phyloP scores from a whole-genome alignment of 1,140 invertebrate species.

The Calephelis virginiensis region DNA sequence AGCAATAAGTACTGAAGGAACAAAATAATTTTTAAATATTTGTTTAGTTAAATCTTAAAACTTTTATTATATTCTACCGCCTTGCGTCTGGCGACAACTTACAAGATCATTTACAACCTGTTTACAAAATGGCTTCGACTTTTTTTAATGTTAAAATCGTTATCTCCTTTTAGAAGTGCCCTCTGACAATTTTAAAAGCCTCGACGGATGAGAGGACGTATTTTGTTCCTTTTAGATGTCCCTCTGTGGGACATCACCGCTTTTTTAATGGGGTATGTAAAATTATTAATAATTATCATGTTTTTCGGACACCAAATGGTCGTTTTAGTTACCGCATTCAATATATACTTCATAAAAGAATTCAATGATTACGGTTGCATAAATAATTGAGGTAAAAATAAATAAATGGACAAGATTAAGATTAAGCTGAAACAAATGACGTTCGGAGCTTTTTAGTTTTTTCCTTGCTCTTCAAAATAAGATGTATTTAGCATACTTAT shows the following conservation, averaged over 20 bases:
- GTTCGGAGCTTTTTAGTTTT: too few species aligned
- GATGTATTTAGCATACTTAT: neutral
- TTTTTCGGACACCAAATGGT: constrained; percentile 27
- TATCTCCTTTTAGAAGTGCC: constrained; percentile 66
- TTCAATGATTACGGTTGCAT: neutral
- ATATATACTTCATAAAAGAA: constrained; percentile 3
- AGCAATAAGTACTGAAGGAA: too few species aligned
- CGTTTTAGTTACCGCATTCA: constrained; percentile 9
- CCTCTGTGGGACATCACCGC: constrained; percentile 29
- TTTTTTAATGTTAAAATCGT: constrained; percentile 60
- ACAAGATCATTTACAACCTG: constrained; percentile 68
- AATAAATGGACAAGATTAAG: neutral
- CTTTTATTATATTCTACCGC: neutral
- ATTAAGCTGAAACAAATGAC: neutral
- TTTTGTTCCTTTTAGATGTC: constrained; percentile 46
- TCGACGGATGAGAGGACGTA: constrained; percentile 46
- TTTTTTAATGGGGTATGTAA: constrained; percentile 55
- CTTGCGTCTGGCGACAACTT: constrained; percentile 24
- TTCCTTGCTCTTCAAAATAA: neutral
- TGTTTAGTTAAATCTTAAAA: neutral
- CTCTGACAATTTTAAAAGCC: constrained; percentile 64
- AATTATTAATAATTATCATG: constrained; percentile 60
- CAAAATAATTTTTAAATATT: neutral
- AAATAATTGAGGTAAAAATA: neutral
- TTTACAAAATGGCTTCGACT: constrained; percentile 62